Percentiles rank a stretch among this genome's conserved stretches.
phyloP scores from a whole-genome alignment of 1,140 invertebrate genomes.

The Macrobrachium rosenbergii region DNA sequence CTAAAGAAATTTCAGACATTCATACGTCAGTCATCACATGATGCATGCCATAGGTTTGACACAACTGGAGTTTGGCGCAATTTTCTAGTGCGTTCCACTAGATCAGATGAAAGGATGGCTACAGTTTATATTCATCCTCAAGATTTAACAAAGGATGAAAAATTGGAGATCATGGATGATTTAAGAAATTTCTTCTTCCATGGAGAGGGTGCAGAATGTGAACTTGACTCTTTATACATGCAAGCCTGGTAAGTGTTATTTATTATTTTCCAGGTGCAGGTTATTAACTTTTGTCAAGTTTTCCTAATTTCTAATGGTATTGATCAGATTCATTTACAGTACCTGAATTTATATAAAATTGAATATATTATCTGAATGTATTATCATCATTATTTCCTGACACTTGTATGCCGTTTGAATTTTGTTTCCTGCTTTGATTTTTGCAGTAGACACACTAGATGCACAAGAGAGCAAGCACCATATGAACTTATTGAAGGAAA shows the following conservation, averaged over 20 bases:
- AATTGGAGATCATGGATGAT: conserved; percentile 47
- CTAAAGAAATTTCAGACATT: conserved; percentile 72
- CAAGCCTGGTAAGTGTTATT: conserved; percentile 68
- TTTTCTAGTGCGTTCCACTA: conserved; percentile 72
- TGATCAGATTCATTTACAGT: not conserved
- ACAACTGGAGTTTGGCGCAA: conserved; percentile 73
- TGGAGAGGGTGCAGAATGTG: conserved; percentile 63
- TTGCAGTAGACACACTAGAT: conserved; percentile 69
- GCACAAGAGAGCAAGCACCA: conserved; percentile 69
- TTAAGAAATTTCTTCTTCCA: conserved; percentile 66
- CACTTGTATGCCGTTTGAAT: no score
- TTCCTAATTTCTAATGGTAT: not conserved
- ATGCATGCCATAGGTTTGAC: conserved; percentile 71
- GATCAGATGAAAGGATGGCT: conserved; percentile 71
- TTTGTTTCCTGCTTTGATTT: conserved; percentile 4
- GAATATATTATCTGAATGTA: not conserved
- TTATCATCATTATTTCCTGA: no score
- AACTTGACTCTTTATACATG: conserved; percentile 68
- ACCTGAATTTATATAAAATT: not conserved
- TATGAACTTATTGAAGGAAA: conserved; percentile 69
- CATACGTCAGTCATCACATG: conserved; percentile 69
- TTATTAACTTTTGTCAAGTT: not conserved
- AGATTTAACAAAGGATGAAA: conserved; percentile 67
- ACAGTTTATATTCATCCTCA: conserved; percentile 73
- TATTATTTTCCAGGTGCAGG: not conserved